Evolutionary conservation across 1,140 invertebrate genomes (phyloP).

Genomic region (Euborellia annulipes): DNA sequence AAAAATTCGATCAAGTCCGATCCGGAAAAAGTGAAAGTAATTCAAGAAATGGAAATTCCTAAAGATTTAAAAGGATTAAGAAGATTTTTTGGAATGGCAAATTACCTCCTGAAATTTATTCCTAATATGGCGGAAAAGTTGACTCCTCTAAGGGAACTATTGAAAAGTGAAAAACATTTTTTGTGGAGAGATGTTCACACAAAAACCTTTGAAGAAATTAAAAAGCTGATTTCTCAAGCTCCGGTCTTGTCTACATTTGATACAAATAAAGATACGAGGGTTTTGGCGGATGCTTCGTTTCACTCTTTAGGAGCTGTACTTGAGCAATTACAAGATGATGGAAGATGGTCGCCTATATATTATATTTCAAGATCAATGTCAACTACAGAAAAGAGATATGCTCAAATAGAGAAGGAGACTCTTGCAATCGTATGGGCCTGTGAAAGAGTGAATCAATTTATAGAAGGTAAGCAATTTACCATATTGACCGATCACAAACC

Average conservation of each 20-base stretch:
- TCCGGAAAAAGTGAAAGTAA: constrained; percentile 22
- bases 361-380: constrained; percentile 21
- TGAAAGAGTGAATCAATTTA: constrained; percentile 23
- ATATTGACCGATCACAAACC: constrained; percentile 30
- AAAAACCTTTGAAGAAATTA: constrained; percentile 19
- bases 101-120: constrained; percentile 27
- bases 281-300: constrained; percentile 21
- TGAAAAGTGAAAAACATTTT: constrained; percentile 21
- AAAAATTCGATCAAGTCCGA: constrained; percentile 23
- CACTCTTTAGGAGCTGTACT: constrained; percentile 25
- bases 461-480: constrained; percentile 24
- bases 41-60: constrained; percentile 20
- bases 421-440: constrained; percentile 19
- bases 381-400: constrained; percentile 18
- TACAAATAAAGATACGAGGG: constrained; percentile 15
- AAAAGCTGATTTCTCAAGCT: constrained; percentile 16
- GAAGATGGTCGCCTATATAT: constrained; percentile 16
- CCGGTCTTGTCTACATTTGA: constrained; percentile 20
- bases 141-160: constrained; percentile 23
- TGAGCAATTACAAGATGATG: constrained; percentile 16
- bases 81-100: constrained; percentile 25
- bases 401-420: constrained; percentile 21
- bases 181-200: constrained; percentile 21
- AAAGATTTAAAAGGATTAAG: constrained; percentile 20
- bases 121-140: constrained; percentile 21